A percentile compares a stretch with the other conserved stretches of the same genome.
Evolutionary conservation across 2,888 invertebrate genomes (phyloP).

Genomic region (Lordiphosa fenestrarum): DNA sequence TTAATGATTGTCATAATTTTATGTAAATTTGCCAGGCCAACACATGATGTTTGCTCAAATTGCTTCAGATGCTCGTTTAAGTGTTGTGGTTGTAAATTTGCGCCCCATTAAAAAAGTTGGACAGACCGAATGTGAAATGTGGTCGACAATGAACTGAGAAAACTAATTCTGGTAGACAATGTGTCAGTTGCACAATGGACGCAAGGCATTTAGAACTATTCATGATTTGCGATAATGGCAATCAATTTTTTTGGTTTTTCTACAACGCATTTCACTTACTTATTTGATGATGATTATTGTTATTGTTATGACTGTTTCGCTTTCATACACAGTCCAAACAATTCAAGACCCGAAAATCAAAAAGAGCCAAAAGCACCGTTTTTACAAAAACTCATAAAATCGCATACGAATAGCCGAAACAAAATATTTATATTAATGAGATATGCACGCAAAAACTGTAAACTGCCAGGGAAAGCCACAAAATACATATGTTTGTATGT

Average conservation of each 20-base stretch:
- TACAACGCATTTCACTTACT: background rate
- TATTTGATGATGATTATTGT: slow-evolving; percentile 11
- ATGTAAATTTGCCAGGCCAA: no score
- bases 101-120: slow-evolving; percentile 35
- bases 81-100: slow-evolving; percentile 27
- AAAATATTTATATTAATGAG: slow-evolving; percentile 66
- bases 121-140: slow-evolving; percentile 28
- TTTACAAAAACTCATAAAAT: slow-evolving; percentile 60
- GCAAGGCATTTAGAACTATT: no score
- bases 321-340: slow-evolving; percentile 46
- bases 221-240: no score
- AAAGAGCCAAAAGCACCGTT: no score
- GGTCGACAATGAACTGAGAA: slow-evolving; percentile 6
- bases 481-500: background rate
- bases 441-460: slow-evolving; percentile 51
- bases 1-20: no score
- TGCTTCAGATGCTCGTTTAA: slow-evolving; percentile 13
- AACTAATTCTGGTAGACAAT: slow-evolving; percentile 6
- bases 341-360: slow-evolving; percentile 24
- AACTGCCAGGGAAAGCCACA: slow-evolving; percentile 3
- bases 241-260: background rate
- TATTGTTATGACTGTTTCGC: slow-evolving; percentile 25
- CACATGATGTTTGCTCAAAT: no score
- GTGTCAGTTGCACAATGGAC: slow-evolving; percentile 5
- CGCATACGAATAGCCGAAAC: slow-evolving; percentile 46